Conservation (phyloP, 1,140 invertebrate species). For the Macrobrachium nipponense region DNA sequence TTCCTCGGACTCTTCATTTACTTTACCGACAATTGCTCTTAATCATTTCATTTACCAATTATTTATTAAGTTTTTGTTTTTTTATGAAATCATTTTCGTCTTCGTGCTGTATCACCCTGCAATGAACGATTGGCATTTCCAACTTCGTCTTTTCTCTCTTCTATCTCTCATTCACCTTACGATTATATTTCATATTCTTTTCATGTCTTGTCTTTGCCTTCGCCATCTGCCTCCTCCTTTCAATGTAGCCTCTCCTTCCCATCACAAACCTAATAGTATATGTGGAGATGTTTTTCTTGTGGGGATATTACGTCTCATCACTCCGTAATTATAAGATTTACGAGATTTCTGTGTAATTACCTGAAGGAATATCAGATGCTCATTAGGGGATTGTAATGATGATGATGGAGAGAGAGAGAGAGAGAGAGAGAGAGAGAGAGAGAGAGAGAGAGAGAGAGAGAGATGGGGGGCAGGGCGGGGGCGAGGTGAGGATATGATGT, state of each 20-base stretch:
- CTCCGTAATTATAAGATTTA: conserved; percentile 57
- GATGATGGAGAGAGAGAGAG: conserved; percentile 28
- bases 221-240: not conserved
- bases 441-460: not conserved
- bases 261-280: conserved; percentile 23
- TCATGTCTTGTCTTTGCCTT: not conserved
- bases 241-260: not conserved
- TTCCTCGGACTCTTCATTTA: too few species aligned
- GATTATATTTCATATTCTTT: not conserved
- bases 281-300: conserved; percentile 58
- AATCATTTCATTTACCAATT: too few species aligned
- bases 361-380: conserved; percentile 55
- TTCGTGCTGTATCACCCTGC: too few species aligned
- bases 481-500: not conserved
- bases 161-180: not conserved
- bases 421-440: conserved; percentile 9
- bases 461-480: too few species aligned
- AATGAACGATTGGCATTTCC: too few species aligned
- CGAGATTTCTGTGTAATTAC: conserved; percentile 58
- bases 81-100: too few species aligned
- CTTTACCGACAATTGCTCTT: too few species aligned
- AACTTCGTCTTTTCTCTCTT: not conserved
- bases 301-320: conserved; percentile 55
- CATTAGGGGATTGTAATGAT: conserved; percentile 61
- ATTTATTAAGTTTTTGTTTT: too few species aligned